phyloP scores from a whole-genome alignment of 2,113 vertebrate species.

The Oreochromis aureus region DNA sequence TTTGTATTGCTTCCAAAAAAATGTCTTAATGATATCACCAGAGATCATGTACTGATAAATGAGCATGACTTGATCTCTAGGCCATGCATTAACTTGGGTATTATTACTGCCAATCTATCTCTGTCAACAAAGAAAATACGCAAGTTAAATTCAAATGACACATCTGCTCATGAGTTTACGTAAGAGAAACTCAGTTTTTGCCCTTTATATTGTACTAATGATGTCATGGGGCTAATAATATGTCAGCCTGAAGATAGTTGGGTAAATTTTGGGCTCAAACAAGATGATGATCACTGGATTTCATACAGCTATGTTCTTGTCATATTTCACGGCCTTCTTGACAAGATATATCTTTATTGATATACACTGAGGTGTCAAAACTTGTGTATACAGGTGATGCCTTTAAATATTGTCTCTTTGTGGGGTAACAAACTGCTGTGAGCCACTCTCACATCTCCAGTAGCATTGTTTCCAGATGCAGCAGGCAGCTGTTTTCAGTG shows the following conservation, averaged over 20 bases:
- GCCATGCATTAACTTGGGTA: not conserved
- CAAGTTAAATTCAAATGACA: not conserved
- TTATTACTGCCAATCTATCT: not conserved
- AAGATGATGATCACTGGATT: not conserved
- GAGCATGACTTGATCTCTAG: not conserved
- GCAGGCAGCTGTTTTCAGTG: not conserved
- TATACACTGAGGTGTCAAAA: not conserved
- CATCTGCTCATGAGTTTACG: not conserved
- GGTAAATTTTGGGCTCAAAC: not conserved
- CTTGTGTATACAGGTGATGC: not conserved
- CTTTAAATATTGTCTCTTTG: not conserved
- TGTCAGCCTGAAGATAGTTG: not conserved
- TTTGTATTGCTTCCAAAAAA: not conserved
- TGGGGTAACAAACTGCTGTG: not conserved
- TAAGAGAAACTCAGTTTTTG: not conserved
- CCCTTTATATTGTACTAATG: not conserved
- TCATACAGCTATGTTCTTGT: not conserved
- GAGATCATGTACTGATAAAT: not conserved
- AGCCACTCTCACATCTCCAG: not conserved
- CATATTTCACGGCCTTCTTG: not conserved
- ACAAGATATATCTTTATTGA: not conserved
- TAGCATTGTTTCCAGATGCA: not conserved
- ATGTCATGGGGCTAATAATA: not conserved
- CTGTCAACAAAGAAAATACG: not conserved
- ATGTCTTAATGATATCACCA: not conserved